Evolutionary conservation across 2,888 invertebrate species (phyloP).

Genomic region (Caenorhabditis sp.): DNA sequence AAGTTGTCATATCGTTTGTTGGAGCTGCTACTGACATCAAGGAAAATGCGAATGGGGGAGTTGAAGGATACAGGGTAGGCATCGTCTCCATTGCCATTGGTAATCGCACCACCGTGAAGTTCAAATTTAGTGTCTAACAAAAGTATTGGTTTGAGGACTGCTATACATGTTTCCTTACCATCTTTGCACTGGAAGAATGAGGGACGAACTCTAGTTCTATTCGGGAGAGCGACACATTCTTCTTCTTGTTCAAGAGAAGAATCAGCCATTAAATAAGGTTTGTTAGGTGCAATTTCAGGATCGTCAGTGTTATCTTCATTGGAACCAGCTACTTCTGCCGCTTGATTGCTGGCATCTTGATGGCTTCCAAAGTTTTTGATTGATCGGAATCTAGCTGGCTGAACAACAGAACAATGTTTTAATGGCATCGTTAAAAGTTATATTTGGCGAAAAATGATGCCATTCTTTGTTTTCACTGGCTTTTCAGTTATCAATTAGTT

Average conservation of each 20-base stretch:
- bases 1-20: constrained; percentile 79
- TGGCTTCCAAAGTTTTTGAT: constrained; percentile 44
- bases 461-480: no score
- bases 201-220: constrained; percentile 70
- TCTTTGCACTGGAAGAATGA: constrained; percentile 72
- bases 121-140: constrained; percentile 66
- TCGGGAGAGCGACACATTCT: constrained; percentile 69
- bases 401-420: background rate
- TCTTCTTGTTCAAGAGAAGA: constrained; percentile 65
- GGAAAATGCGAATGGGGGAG: constrained; percentile 75
- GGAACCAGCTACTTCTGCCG: constrained; percentile 36
- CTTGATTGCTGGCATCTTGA: constrained; percentile 49
- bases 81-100: constrained; percentile 79
- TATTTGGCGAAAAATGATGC: no score
- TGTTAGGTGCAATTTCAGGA: constrained; percentile 48
- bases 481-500: no score
- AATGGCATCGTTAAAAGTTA: no score
- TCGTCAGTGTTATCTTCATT: constrained; percentile 59
- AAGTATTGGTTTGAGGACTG: background rate
- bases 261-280: constrained; percentile 62
- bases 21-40: constrained; percentile 78
- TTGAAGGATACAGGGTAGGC: constrained; percentile 77
- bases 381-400: constrained; percentile 57
- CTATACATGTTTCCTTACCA: constrained; percentile 29
- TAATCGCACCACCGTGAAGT: constrained; percentile 79